Base-by-base conservation (phyloP, 2,888 invertebrate species). In the Luffia ferchaultella region DNA sequence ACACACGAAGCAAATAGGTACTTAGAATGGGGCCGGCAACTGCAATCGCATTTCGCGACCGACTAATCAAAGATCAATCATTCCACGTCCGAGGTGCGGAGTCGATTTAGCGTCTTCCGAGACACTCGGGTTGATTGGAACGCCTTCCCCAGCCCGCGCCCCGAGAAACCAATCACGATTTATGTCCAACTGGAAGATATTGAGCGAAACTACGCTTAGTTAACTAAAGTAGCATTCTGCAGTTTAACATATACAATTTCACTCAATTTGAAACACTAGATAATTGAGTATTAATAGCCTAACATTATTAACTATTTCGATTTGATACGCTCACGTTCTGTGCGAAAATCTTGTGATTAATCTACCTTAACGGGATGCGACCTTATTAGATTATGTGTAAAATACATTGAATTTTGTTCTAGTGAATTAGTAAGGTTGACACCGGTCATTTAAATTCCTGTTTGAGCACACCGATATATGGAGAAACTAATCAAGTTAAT, bases 121-220 rank as follows among this genome's bases (percentile, higher is more conserved):
- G 63, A 67, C 61, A 60, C 61, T 64, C 59, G 59, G 47, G 20
- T 44, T 50, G 52, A 52, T 52, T 52, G 49, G 52, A 52, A 52
- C 51, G 45, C 52, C 45, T 46, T 43, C 46, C 20, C 48, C 15
- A 49, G 65, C 69, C 65, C 65, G 58, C 64, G 62, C 65, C 65
- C 60, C 57, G 62, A 65, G 67, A 63, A 69, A 73, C 67, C 67
- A 70, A 71, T 74, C 69, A 69, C 65, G 67, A 64, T 72, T 68
- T 68, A 70, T 64, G 64, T 61, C 60, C 57, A 57, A 53, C 57
- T 58, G 57, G 61, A 61, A 57, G 54, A 59, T 54, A 58, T 58
- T 60, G 54, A 49, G 20, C 49, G 12, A 17, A 46, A 46, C 30
- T 30, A 12, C 30, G 30, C 30, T 30, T 30, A 30, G 30, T 30